Base-by-base conservation (phyloP, 2,797 vertebrate genomes). In the Xenopus petersii region DNA sequence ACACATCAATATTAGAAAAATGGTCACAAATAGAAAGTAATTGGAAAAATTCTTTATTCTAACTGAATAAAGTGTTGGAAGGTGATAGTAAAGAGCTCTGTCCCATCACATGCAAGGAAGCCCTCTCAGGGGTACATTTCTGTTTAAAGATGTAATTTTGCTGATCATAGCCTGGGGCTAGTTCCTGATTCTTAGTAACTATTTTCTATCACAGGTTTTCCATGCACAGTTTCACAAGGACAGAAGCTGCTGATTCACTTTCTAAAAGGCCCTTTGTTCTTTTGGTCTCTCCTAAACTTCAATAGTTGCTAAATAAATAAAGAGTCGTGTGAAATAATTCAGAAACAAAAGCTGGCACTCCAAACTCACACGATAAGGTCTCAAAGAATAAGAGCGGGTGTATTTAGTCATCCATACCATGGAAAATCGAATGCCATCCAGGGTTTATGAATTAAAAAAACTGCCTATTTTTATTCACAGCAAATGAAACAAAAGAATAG, bases 201-300 rank as follows among this genome's bases (percentile, higher is more conserved):
- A 33, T 33, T 15, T 21, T 69, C 26, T 51, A 36, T 60, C 56
- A 55, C 16, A 6, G 36, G 36, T 42, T 42, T 42, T 42, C 36
- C 36, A 42, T 42, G 36, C 36, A 42, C 36, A 42, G 49, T 30
- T 71, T 71, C 69, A 67, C 69, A 67, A 71, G 49, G 36, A 62
- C 8, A 12, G 55, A 67, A 56, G 49, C 36, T 63, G 48, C 59
- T 68, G 65, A 77, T 77, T 68, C 67, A 33, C 54, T 68, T 77
- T 47, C 66, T 47, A 56, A 67, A 47, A 4, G 12, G 4, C 47
- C 64, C 48, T 75, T 71, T 77, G 63, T 77, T 66, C 24, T 10
- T 55, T 6, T 70, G 70, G 66, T 71, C 69, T 24, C 30, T 15
- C 30, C 33, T 64, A 64, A 55, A 24, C 68, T 48, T 21, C 36